Base-by-base conservation (phyloP, 2,888 invertebrate species). In the Dasysyrphus tricinctus region DNA sequence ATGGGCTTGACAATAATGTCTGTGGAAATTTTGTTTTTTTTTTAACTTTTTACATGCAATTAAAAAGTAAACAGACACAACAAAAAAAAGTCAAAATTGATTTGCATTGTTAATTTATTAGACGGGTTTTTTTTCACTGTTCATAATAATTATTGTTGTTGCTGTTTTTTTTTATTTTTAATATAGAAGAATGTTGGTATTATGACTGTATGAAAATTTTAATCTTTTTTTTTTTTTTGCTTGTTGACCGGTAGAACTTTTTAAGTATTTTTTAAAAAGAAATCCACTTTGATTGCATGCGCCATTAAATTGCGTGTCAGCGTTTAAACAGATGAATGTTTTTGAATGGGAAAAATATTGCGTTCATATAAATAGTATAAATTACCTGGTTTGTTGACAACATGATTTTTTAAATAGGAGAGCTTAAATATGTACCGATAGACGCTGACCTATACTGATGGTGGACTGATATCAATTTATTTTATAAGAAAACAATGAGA, bases 1-100 rank as follows among this genome's bases (percentile, higher is more conserved):
- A 69, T 74, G 78, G 79, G 61, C 82, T 82, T 82, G 82, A 86
- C 79, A 86, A 82, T 86, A 86, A 82, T 86, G 78, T 77, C 24
- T 47, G 11, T 59, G 39, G 67, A 69, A 73, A 54, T 67, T 34
- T 75, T 57, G n/a, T 29, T 61, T 51, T 63, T 9, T 77, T 47
- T 47, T 47, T 16, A 47, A 32, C 14, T n/a, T 44, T 67, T 57
- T 77, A 44, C 54, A 76, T 74, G 81, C 69, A 81, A 81, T 76
- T 81, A 72, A 80, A 24, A 76, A 80, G 37, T 72, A 47, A 65
- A 65, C 63, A 47, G 29, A 44, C 24, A 14, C 12, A 16, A 7
- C 16, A 69, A 51, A 51, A 14, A 24, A 16, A 51, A 75, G 34
- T 59, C 39, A 24, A 59, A 59, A 74, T 85, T 81, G 77, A 81